phyloP scores from a whole-genome alignment of 1,140 invertebrate species.

The Ectropis grisescens region DNA sequence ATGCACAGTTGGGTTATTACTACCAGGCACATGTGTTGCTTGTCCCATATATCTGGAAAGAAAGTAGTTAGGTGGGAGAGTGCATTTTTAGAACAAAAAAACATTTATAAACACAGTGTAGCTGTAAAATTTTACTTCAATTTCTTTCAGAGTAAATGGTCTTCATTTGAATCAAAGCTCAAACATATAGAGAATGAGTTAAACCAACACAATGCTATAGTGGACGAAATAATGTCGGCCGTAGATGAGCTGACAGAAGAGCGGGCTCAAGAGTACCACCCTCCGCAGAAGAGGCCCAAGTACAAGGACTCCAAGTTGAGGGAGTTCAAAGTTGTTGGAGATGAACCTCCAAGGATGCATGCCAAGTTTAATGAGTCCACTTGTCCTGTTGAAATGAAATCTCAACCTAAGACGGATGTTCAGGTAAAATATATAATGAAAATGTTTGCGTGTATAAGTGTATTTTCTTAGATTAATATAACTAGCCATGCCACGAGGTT shows the following conservation, averaged over 20 bases:
- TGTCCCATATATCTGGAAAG: no score
- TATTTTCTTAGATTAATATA: no score
- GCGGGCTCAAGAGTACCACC: slow-evolving; percentile 29
- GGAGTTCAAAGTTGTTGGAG: slow-evolving; percentile 42
- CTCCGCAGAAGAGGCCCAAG: slow-evolving; percentile 28
- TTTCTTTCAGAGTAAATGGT: slow-evolving; percentile 77
- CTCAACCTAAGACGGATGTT: slow-evolving; percentile 64
- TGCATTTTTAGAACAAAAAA: no score
- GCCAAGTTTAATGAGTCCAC: slow-evolving; percentile 34
- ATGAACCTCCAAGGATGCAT: slow-evolving; percentile 44
- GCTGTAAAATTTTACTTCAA: no score
- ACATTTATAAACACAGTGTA: no score
- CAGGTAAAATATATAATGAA: slow-evolving; percentile 59
- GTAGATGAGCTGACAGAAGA: slow-evolving; percentile 58
- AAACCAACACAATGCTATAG: slow-evolving; percentile 72
- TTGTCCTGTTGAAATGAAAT: slow-evolving; percentile 45
- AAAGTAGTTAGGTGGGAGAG: no score
- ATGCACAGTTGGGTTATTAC: no score
- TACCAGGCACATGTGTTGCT: no score
- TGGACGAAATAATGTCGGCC: slow-evolving; percentile 69
- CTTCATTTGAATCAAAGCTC: slow-evolving; percentile 76
- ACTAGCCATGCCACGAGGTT: no score
- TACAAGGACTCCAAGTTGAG: slow-evolving; percentile 24
- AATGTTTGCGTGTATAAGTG: no score
- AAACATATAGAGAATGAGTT: slow-evolving; percentile 76